These are phyloP conservation scores for Odiellus spinosus DNA, from an alignment of 2,888 invertebrate genomes.

Conservation along the genomic window DNA sequence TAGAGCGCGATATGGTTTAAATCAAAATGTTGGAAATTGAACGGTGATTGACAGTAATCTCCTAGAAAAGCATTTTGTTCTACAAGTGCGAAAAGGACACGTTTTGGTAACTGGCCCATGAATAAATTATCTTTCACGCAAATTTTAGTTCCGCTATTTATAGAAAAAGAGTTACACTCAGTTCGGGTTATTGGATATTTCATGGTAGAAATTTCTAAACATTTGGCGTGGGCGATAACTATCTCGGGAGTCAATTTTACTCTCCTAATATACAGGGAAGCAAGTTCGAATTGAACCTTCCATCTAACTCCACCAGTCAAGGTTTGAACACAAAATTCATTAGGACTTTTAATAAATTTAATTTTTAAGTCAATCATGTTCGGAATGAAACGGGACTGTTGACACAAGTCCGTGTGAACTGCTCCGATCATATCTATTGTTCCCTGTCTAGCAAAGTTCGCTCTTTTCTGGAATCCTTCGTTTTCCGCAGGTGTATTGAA, in stretches of 20 bases:
- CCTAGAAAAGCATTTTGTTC: slow-evolving; percentile 19
- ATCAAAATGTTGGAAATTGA: not conserved
- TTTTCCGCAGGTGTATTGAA: not conserved
- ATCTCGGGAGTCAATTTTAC: slow-evolving; percentile 19
- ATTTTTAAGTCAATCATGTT: slow-evolving; percentile 8
- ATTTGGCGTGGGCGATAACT: slow-evolving; percentile 20
- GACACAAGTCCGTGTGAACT: slow-evolving; percentile 10
- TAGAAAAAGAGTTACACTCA: slow-evolving; percentile 18
- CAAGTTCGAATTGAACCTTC: slow-evolving; percentile 18
- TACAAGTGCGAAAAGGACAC: slow-evolving; percentile 23
- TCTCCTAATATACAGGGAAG: slow-evolving; percentile 18
- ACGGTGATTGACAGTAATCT: slow-evolving; percentile 4
- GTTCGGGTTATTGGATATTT: slow-evolving; percentile 18
- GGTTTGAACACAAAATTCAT: slow-evolving; percentile 9
- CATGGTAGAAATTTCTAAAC: slow-evolving; percentile 16
- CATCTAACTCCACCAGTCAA: not conserved
- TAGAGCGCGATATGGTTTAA: not conserved
- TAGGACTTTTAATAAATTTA: slow-evolving; percentile 9
- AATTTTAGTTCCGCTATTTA: slow-evolving; percentile 20
- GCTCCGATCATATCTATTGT: slow-evolving; percentile 8
- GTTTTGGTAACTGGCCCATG: slow-evolving; percentile 23
- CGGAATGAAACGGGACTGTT: slow-evolving; percentile 7
- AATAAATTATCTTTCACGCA: slow-evolving; percentile 25
- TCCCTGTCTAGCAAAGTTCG: not conserved
- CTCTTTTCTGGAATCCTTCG: slow-evolving; percentile 3